Evolutionary conservation across 2,113 vertebrate genomes (phyloP).

Genomic region (Cryptoleucopteryx plumbea): DNA sequence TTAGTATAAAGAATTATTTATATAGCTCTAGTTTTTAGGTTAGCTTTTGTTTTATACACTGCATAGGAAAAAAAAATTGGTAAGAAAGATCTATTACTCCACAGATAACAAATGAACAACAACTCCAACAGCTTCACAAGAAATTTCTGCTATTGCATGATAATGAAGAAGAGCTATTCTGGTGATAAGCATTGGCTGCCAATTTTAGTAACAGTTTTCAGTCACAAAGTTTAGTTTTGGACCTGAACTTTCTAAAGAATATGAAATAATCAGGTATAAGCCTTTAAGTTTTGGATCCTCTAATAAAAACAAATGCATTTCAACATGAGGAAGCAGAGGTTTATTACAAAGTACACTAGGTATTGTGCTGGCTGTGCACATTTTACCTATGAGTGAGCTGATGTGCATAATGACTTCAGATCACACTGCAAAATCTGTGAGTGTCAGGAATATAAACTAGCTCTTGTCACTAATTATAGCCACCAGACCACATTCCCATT

Average conservation of each 20-base stretch:
- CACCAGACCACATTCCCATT: not conserved
- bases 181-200: not conserved
- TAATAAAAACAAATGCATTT: not conserved
- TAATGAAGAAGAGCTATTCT: not conserved
- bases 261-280: not conserved
- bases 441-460: not conserved
- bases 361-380: not conserved
- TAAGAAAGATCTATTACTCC: not conserved
- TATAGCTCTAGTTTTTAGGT: not conserved
- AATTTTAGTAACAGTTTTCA: not conserved
- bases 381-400: not conserved
- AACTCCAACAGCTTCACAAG: not conserved
- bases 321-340: not conserved
- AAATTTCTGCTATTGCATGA: not conserved
- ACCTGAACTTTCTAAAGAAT: not conserved
- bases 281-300: not conserved
- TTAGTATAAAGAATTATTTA: not conserved
- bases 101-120: not conserved
- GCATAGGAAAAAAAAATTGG: not conserved
- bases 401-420: not conserved
- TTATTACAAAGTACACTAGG: not conserved
- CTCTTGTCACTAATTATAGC: not conserved
- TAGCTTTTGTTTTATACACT: not conserved
- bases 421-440: not conserved
- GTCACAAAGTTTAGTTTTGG: not conserved